Conservation (phyloP, 2,113 vertebrate species). For the Cathartes aura region DNA sequence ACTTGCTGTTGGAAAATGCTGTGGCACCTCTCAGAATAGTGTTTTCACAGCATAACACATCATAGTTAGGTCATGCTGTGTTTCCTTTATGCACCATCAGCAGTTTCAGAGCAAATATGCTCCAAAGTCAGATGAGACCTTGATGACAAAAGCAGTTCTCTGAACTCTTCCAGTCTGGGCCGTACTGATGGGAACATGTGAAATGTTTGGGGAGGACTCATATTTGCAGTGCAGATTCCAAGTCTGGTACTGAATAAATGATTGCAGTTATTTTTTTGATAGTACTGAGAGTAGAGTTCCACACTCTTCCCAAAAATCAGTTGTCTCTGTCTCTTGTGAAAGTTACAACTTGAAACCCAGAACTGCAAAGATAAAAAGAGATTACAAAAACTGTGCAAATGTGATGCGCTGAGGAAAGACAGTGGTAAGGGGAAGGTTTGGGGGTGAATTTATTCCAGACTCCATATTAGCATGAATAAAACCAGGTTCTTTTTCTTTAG, state of each 20-base stretch:
- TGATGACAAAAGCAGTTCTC: not conserved
- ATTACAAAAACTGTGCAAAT: not conserved
- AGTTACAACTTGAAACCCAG: not conserved
- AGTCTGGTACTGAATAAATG: not conserved
- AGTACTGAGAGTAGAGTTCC: not conserved
- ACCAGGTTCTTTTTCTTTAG: not conserved
- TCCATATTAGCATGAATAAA: not conserved
- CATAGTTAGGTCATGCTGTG: not conserved
- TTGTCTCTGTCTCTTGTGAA: not conserved
- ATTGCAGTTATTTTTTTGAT: not conserved
- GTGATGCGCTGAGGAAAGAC: not conserved
- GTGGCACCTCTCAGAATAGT: not conserved
- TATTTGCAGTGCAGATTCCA: not conserved
- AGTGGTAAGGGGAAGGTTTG: fast-evolving
- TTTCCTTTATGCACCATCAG: not conserved
- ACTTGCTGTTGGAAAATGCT: not conserved
- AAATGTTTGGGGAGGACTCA: not conserved
- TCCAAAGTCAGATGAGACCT: not conserved
- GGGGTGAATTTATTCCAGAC: not conserved
- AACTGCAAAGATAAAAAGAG: not conserved
- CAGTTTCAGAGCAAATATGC: not conserved
- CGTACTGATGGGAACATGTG: not conserved
- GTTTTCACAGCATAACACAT: not conserved
- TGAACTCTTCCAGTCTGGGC: not conserved
- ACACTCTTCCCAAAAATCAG: fast-evolving